A percentile compares a stretch with the other conserved stretches of the same genome.
Evolutionary conservation across 1,140 invertebrate species (phyloP).

Genomic region (Macrocentrus cingulum): DNA sequence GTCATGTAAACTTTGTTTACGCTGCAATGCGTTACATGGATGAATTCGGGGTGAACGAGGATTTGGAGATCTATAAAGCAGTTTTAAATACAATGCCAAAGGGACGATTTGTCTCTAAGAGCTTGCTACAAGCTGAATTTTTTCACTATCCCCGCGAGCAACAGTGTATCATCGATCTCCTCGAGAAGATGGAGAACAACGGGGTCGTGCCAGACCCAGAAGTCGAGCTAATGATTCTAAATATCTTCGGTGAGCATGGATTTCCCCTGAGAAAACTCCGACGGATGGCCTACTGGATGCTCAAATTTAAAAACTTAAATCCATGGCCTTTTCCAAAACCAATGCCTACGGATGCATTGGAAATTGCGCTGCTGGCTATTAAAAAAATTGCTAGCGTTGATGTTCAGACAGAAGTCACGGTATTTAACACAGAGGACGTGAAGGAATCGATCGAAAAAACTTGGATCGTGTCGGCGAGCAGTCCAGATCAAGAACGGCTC

Average conservation of each 20-base stretch:
- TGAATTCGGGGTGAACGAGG: slow-evolving; percentile 85
- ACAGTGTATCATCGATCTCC: slow-evolving; percentile 80
- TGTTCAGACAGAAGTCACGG: slow-evolving; percentile 68
- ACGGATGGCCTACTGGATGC: slow-evolving; percentile 98
- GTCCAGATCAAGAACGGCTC: slow-evolving; percentile 74
- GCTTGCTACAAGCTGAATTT: slow-evolving; percentile 82
- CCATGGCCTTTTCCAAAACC: slow-evolving; percentile 84
- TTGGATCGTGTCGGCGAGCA: slow-evolving; percentile 92
- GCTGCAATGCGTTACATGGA: slow-evolving; percentile 86
- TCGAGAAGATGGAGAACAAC: slow-evolving; percentile 90
- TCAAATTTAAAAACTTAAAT: slow-evolving; percentile 90
- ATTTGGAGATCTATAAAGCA: slow-evolving; percentile 89
- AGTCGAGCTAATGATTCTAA: slow-evolving; percentile 77
- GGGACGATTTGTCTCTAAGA: slow-evolving; percentile 81
- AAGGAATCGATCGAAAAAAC: slow-evolving; percentile 83
- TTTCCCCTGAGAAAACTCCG: slow-evolving; percentile 81
- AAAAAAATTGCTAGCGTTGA: slow-evolving; percentile 87
- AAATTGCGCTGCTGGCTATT: slow-evolving; percentile 85
- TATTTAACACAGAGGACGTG: slow-evolving; percentile 68
- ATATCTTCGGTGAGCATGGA: slow-evolving; percentile 80
- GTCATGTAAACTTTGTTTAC: slow-evolving; percentile 93
- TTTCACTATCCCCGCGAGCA: slow-evolving; percentile 95
- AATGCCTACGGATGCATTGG: slow-evolving; percentile 71
- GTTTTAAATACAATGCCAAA: slow-evolving; percentile 91
- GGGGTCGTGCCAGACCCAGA: slow-evolving; percentile 89